Evolutionary conservation across 2,888 invertebrate species (phyloP), one percentile per base, ranked within the genome.

Genomic region (Erebia epiphron): DNA sequence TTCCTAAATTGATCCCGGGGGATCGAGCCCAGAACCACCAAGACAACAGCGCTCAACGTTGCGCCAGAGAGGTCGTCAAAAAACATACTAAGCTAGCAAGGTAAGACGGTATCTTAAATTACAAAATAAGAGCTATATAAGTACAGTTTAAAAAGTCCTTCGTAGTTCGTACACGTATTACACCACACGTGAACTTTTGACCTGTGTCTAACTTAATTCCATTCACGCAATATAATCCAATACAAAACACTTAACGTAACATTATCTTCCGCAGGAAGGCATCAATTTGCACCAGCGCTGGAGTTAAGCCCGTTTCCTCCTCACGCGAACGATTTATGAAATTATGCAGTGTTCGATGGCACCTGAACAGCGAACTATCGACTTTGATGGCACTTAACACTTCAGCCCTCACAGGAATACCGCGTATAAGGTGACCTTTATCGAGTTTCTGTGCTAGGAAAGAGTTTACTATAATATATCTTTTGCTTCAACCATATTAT

Each of bases 311-410:
- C 66, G 75, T 76, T 78, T 75, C 74, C 68, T 63, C 67, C 69
- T 67, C 67, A 69, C 79, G 74, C 75, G 67, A 64, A 75, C 65
- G 74, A 58, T 72, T 79, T 77, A 76, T 75, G 68, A 80, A 79
- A 79, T 77, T 80, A 77, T 78, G 78, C 76, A 78, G 71, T 75
- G 73, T 69, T 67, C 50, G 52, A 58, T 58, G 18, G 50, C 67
- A 69, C 67, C 67, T 67, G 2, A 16, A 43, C 61, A 18, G 43
- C 11, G 21, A 50, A 61, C 60, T 67, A 61, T 61, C 35, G 52
- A 57, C 50, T 67, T 67, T 61, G 61, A 67, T 61, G 58, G 18
- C 60, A 67, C 50, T 35, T 35, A 41, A 50, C 60, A 61, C 49
- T 58, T 66, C 46, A 49, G 16, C 14, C 16, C 67, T 49, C 67